Evolutionary conservation across 2,113 vertebrate species (phyloP).

Genomic region (Eolophus roseicapilla): DNA sequence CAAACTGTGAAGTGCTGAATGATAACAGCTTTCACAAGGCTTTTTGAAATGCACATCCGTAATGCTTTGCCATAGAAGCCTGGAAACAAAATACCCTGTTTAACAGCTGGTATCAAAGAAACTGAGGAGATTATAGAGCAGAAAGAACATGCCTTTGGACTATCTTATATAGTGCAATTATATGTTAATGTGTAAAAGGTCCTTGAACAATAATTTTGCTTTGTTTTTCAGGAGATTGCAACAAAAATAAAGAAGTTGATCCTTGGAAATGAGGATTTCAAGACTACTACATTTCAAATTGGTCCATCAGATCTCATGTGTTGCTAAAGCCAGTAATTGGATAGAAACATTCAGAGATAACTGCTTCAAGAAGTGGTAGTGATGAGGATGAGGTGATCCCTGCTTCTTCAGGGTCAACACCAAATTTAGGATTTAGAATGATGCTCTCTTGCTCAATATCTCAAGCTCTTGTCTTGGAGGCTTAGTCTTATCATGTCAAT

Average conservation of each 20-base stretch:
- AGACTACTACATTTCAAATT: neutral
- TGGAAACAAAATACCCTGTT: neutral
- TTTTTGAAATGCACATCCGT: neutral
- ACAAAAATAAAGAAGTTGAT: neutral
- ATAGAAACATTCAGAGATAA: neutral
- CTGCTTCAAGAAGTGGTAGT: neutral
- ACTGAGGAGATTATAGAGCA: neutral
- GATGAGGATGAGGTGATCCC: neutral
- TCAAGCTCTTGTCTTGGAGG: neutral
- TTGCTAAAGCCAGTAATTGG: neutral
- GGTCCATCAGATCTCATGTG: neutral
- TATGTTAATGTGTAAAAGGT: neutral
- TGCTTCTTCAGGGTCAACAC: neutral
- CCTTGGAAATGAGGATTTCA: neutral
- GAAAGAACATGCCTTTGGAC: neutral
- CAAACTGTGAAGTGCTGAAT: neutral
- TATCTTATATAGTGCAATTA: neutral
- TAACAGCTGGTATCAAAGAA: neutral
- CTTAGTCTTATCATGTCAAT: accelerated
- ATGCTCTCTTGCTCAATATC: neutral
- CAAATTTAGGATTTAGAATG: neutral
- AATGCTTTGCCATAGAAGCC: neutral
- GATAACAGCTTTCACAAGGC: neutral
- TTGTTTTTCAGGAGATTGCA: neutral
- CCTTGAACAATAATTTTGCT: neutral